phyloP scores from a whole-genome alignment of 2,113 vertebrate genomes.

The Epinephelus cyanopodus region DNA sequence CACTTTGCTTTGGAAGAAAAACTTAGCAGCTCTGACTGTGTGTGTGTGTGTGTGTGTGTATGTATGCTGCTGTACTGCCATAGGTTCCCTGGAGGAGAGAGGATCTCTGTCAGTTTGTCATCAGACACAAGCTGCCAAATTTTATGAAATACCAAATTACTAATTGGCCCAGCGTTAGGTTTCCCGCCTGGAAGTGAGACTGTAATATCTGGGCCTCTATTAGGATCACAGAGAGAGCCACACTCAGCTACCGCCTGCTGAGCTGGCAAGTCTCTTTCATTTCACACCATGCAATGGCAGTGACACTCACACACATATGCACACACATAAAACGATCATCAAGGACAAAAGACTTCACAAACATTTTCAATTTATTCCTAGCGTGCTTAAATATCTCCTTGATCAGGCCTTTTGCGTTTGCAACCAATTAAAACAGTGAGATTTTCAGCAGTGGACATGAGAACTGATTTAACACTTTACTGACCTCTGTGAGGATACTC shows the following conservation, averaged over 20 bases:
- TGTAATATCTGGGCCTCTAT: conserved; percentile 77
- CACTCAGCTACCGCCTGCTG: conserved; percentile 67
- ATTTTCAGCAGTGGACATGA: neutral
- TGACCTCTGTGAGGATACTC: neutral
- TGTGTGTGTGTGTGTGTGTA: conserved; percentile 50
- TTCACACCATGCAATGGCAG: conserved; percentile 63
- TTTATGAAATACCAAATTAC: conserved; percentile 82
- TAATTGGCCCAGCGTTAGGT: conserved; percentile 79
- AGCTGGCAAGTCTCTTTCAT: conserved; percentile 73
- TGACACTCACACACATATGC: neutral
- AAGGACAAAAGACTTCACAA: conserved; percentile 61
- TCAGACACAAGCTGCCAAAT: conserved; percentile 79
- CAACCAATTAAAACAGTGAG: neutral
- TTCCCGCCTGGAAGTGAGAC: conserved; percentile 77
- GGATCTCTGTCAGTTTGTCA: conserved; percentile 80
- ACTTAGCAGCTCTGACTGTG: conserved; percentile 32
- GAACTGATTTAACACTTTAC: neutral
- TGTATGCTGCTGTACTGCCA: conserved; percentile 51
- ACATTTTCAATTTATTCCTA: conserved; percentile 2
- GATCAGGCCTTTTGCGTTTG: neutral
- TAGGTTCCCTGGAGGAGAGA: conserved; percentile 73
- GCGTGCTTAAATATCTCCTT: neutral
- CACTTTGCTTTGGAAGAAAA: conserved; percentile 51
- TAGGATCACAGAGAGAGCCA: conserved; percentile 71
- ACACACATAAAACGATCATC: conserved; percentile 42